Conservation (phyloP, 2,888 invertebrate species). For the Aromia moschata region DNA sequence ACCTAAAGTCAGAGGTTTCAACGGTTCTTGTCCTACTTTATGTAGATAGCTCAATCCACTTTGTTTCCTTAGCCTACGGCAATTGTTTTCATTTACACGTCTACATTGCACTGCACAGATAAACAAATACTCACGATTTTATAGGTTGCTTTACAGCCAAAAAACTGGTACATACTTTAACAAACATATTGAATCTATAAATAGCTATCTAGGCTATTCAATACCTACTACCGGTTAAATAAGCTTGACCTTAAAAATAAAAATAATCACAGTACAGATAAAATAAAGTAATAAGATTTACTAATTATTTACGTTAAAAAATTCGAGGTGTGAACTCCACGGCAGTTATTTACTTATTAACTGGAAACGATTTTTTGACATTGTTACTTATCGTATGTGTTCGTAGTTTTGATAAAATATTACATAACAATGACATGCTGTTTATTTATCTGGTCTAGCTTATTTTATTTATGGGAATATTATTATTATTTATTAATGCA, state of each 20-base stretch:
- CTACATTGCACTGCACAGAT: neutral
- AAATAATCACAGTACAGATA: neutral
- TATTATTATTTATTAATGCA: too few relatives aligned
- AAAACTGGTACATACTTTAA: neutral
- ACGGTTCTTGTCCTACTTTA: slow-evolving; percentile 64
- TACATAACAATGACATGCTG: too few relatives aligned
- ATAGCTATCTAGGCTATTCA: neutral
- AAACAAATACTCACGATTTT: neutral
- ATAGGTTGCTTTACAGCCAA: neutral
- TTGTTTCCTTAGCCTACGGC: slow-evolving; percentile 28
- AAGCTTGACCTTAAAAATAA: too few relatives aligned
- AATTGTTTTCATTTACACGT: neutral
- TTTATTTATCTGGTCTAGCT: too few relatives aligned
- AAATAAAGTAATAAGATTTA: neutral
- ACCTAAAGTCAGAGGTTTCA: slow-evolving; percentile 68
- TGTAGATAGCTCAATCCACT: slow-evolving; percentile 66
- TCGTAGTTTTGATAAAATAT: too few relatives aligned
- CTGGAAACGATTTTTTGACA: neutral
- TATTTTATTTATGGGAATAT: too few relatives aligned
- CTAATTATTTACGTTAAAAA: neutral
- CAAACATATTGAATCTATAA: neutral
- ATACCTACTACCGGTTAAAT: neutral
- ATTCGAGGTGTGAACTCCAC: neutral
- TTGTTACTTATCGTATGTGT: too few relatives aligned
- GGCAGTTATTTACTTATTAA: neutral